phyloP scores from a whole-genome alignment of 2,113 vertebrate species.

The Entomyzon cyanotis region DNA sequence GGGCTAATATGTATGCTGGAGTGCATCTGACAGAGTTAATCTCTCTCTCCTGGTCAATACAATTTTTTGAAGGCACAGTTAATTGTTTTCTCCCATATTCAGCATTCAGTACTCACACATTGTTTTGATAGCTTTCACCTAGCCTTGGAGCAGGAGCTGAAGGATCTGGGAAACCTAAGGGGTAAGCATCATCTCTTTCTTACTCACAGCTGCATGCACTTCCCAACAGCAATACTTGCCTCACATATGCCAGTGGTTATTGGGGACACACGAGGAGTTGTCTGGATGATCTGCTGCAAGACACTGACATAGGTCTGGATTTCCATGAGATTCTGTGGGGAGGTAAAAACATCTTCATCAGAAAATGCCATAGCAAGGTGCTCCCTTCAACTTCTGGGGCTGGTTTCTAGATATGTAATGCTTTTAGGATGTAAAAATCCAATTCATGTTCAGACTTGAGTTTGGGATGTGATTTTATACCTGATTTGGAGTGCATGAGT shows the following conservation, averaged over 20 bases:
- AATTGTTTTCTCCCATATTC: background rate
- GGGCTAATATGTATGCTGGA: background rate
- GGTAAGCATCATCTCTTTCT: background rate
- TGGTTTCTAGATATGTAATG: background rate
- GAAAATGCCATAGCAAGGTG: background rate
- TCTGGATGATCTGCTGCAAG: constrained; percentile 91
- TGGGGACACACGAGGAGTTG: constrained; percentile 75
- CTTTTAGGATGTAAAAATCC: background rate
- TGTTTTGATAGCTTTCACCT: background rate
- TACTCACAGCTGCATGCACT: background rate
- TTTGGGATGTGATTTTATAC: background rate
- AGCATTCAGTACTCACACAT: background rate
- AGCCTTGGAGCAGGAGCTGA: background rate
- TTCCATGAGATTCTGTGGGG: constrained; percentile 89
- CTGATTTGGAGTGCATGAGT: background rate
- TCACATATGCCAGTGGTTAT: constrained; percentile 79
- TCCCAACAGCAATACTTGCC: constrained; percentile 67
- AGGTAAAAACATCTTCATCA: background rate
- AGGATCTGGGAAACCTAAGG: background rate
- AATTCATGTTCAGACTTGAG: background rate
- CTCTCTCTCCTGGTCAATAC: background rate
- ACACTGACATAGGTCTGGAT: constrained; percentile 92
- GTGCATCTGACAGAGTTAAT: background rate
- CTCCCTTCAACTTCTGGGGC: background rate
- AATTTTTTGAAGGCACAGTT: background rate